Percentiles rank a stretch among this genome's conserved stretches.
These are phyloP conservation scores for Cherax destructor DNA, from an alignment of 1,140 invertebrate species.

Conservation along the genomic window DNA sequence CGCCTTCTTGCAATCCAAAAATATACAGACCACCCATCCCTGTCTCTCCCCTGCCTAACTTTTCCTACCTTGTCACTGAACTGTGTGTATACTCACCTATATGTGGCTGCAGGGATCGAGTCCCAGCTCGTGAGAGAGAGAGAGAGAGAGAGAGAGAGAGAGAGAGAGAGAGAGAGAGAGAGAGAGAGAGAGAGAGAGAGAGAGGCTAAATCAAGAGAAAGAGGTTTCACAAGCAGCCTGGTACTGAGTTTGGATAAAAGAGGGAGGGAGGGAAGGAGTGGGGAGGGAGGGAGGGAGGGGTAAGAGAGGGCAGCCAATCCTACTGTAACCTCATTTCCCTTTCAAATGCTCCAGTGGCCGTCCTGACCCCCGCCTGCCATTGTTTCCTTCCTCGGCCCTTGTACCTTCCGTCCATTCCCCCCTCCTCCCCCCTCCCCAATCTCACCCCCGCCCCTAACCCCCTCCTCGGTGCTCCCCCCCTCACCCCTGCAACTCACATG, in stretches of 20 bases:
- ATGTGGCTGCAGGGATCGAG: too few species aligned
- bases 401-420: neutral
- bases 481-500: too few species aligned
- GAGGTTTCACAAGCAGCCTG: too few species aligned
- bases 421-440: neutral
- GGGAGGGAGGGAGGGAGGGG: neutral
- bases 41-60: too few species aligned
- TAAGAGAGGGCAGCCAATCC: neutral
- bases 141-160: neutral
- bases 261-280: neutral
- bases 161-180: neutral
- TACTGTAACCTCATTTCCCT: slow-evolving; percentile 46
- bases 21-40: too few species aligned
- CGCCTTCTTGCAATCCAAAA: too few species aligned
- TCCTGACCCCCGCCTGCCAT: slow-evolving; percentile 47
- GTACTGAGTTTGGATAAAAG: neutral
- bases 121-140: neutral
- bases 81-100: too few species aligned
- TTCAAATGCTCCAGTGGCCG: slow-evolving; percentile 53
- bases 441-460: neutral
- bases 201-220: neutral
- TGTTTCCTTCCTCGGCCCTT: slow-evolving; percentile 30
- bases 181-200: neutral
- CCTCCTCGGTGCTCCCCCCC: neutral
- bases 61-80: too few species aligned